Percentiles rank a stretch among this genome's conserved stretches.
These are phyloP conservation scores for Sinocyclocheilus anophthalmus DNA, from an alignment of 2,113 vertebrate species.

Conservation along the genomic window DNA sequence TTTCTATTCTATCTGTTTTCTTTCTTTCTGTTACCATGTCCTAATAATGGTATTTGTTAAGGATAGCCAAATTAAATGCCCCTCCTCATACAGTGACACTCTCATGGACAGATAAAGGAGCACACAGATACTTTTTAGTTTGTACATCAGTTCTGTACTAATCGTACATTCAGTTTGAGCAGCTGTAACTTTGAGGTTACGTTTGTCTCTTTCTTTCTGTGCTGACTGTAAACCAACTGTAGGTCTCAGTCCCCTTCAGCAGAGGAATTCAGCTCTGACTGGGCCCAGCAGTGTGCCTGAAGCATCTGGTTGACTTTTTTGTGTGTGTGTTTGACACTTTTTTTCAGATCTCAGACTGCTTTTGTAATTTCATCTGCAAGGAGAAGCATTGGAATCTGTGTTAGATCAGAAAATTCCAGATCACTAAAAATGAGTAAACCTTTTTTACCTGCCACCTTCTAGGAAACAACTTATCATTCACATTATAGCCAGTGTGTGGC, in stretches of 20 bases:
- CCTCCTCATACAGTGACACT: neutral
- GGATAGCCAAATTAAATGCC: neutral
- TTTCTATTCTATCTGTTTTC: no score
- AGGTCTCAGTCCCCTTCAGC: neutral
- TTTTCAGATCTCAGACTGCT: neutral
- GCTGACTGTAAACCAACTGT: conserved; percentile 16
- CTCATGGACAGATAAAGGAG: neutral
- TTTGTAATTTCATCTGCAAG: neutral
- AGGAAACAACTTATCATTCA: neutral
- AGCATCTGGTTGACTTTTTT: neutral
- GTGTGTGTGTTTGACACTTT: neutral
- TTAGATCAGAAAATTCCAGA: neutral
- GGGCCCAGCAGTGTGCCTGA: conserved; percentile 20
- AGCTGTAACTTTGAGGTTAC: neutral
- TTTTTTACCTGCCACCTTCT: neutral
- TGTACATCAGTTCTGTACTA: neutral
- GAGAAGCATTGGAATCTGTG: neutral
- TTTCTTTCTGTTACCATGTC: neutral
- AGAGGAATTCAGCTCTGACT: conserved; percentile 35
- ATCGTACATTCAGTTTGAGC: neutral
- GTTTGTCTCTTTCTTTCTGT: neutral
- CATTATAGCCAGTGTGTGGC: neutral
- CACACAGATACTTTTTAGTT: neutral
- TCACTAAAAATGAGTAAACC: neutral
- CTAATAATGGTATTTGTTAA: neutral